Evolutionary conservation across 1,140 invertebrate genomes (phyloP).

Genomic region (Tetranychus urticae): DNA sequence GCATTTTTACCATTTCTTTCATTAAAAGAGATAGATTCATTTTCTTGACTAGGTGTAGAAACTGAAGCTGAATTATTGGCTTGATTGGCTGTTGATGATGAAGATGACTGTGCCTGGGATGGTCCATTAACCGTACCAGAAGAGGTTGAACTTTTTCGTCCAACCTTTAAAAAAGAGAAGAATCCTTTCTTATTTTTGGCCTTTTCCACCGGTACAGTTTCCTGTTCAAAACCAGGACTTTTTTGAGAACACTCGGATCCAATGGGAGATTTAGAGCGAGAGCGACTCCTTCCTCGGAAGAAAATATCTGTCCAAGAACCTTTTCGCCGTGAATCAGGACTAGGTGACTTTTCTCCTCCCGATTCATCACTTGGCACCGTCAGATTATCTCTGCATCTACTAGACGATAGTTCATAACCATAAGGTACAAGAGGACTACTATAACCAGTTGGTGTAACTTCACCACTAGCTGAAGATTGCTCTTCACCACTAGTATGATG

Average conservation of each 20-base stretch:
- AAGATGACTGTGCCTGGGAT: conserved; percentile 29
- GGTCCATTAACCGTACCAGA: not conserved
- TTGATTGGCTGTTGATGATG: conserved; percentile 24
- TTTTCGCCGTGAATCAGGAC: conserved; percentile 2
- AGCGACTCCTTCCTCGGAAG: not conserved
- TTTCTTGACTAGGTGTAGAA: conserved; percentile 1
- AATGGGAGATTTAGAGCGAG: conserved; percentile 1
- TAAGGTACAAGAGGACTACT: not conserved
- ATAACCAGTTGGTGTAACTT: not conserved
- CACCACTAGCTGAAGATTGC: not conserved
- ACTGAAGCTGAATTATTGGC: conserved; percentile 7
- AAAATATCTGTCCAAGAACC: conserved; percentile 8
- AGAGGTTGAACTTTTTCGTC: not conserved
- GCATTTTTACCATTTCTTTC: not conserved
- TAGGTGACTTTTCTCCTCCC: not conserved
- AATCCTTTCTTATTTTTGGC: conserved; percentile 1
- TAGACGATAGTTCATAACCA: not conserved
- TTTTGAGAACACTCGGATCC: not conserved
- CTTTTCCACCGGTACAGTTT: not conserved
- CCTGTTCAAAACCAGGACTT: not conserved
- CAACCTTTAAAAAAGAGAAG: not conserved
- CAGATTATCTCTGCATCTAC: not conserved
- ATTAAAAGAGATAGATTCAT: not conserved
- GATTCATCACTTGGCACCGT: not conserved
- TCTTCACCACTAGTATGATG: not conserved